These are phyloP conservation scores for Cephus sareptanus DNA, from an alignment of 2,888 invertebrate genomes.

Conservation along the genomic window DNA sequence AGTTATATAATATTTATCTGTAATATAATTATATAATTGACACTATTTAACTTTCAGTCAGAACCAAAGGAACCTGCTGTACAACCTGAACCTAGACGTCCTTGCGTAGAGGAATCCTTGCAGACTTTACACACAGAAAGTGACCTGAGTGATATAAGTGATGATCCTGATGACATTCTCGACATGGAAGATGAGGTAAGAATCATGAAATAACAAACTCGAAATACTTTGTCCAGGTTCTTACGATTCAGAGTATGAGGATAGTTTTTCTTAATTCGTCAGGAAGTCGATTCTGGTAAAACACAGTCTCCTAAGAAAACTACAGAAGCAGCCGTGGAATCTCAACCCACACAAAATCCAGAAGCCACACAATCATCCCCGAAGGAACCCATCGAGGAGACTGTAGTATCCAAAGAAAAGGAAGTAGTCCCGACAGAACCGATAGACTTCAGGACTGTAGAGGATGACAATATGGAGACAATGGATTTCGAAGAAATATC, in stretches of 20 bases:
- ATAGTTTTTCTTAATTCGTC: constrained; percentile 3
- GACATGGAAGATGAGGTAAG: constrained; percentile 76
- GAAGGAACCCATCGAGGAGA: constrained; percentile 50
- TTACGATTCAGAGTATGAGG: background rate
- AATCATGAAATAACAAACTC: background rate
- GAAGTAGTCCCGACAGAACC: constrained; percentile 30
- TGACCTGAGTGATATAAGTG: constrained; percentile 88
- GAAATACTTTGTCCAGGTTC: background rate
- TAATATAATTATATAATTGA: background rate
- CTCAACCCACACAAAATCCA: constrained; percentile 50
- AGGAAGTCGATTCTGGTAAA: constrained; percentile 40
- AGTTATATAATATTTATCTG: background rate
- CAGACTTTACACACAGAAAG: constrained; percentile 72
- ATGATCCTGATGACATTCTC: constrained; percentile 88
- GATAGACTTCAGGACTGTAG: constrained; percentile 60
- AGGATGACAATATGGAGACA: constrained; percentile 79
- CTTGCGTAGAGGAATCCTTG: constrained; percentile 63
- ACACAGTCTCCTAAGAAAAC: constrained; percentile 42
- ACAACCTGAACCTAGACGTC: constrained; percentile 47
- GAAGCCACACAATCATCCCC: constrained; percentile 50
- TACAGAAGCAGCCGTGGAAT: constrained; percentile 40
- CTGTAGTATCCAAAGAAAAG: constrained; percentile 51
- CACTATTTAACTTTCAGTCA: constrained; percentile 25
- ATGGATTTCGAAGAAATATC: constrained; percentile 92
- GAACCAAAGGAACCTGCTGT: constrained; percentile 67